Base-by-base conservation (phyloP, 1,140 invertebrate genomes). In the Caenorhabditis latens region DNA sequence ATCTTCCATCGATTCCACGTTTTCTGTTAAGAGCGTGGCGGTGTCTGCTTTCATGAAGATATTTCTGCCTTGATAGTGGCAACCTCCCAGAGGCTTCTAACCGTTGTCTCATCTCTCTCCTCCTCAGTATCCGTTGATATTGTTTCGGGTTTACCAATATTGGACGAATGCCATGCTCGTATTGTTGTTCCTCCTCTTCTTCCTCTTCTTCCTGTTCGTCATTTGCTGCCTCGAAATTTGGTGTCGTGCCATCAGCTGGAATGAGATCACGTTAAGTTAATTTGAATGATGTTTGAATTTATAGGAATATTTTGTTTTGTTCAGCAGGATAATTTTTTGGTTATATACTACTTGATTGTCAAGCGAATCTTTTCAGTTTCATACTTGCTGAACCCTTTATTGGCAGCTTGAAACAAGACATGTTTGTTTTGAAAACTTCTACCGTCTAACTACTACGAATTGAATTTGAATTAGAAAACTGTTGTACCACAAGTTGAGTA, bases 21-120 rank as follows among this genome's bases (percentile, higher is more conserved):
- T 50, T 79, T 11, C 71, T 46, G 13, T 79, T 79, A 0, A 79
- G 46, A 24, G 71, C 71, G 24, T 79, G 71, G 1, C 13, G 46
- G 53, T 79, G 71, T 4, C 71, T 46, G 24, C 71, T 79, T 24
- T 79, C 71, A 53, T 79, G 71, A 24, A 79, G 71, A 79, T 79
- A 79, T n/a, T 79, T 79, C 46, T 79, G 71, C 9, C 71, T 2
- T 43, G 9, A 8, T 2, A 43, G 40, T 16, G 71, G 71, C 2
- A 79, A 19, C 21, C 71, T n/a, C 53, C 71, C 71, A 11, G 11
- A 13, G 6, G 71, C 71, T n/a, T 79, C 71, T 4, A 79, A 14
- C 13, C n/a, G 13, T 24, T 79, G 71, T n/a, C 71, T n/a, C 71
- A 50, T 79, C 14, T 50, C 43, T 14, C 71, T 21, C 53, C 71